Evolutionary conservation across 2,888 invertebrate genomes (phyloP).

Genomic region (Catonia carolina): DNA sequence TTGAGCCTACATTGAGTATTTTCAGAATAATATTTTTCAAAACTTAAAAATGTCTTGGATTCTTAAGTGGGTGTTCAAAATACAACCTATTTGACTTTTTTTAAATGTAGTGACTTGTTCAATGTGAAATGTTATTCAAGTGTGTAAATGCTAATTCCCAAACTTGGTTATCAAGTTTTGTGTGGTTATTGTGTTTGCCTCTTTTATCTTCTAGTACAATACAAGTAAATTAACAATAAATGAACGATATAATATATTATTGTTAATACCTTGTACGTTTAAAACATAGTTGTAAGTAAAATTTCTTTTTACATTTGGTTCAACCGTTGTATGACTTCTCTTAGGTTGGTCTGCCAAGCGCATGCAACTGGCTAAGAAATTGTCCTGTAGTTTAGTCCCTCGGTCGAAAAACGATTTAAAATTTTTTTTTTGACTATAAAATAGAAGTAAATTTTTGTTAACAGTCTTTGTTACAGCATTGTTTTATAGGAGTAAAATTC

Average conservation of each 20-base stretch:
- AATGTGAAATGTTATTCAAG: conserved; percentile 6
- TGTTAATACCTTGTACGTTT: not conserved
- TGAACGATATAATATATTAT: not conserved
- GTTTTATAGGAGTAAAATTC: not conserved
- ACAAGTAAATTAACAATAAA: not conserved
- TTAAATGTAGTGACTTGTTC: conserved; percentile 10
- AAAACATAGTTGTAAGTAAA: not conserved
- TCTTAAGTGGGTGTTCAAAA: conserved; percentile 12
- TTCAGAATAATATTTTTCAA: conserved; percentile 12
- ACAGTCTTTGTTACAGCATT: not conserved
- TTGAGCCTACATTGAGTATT: conserved; percentile 13
- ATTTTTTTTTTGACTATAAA: not conserved
- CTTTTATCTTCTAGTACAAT: not conserved
- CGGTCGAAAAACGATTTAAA: not conserved
- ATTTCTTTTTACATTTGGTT: not conserved
- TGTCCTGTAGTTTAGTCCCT: not conserved
- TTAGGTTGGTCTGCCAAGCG: not conserved
- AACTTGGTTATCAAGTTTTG: conserved; percentile 8
- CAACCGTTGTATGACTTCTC: not conserved
- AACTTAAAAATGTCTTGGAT: conserved; percentile 11
- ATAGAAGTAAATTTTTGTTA: not conserved
- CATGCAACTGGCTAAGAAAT: not conserved
- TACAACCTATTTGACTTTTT: conserved; percentile 9
- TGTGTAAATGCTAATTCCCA: conserved; percentile 14
- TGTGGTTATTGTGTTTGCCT: conserved; percentile 18